Evolutionary conservation across 2,888 invertebrate species (phyloP), one percentile per base, ranked within the genome.

Genomic region (Brenthis ino): DNA sequence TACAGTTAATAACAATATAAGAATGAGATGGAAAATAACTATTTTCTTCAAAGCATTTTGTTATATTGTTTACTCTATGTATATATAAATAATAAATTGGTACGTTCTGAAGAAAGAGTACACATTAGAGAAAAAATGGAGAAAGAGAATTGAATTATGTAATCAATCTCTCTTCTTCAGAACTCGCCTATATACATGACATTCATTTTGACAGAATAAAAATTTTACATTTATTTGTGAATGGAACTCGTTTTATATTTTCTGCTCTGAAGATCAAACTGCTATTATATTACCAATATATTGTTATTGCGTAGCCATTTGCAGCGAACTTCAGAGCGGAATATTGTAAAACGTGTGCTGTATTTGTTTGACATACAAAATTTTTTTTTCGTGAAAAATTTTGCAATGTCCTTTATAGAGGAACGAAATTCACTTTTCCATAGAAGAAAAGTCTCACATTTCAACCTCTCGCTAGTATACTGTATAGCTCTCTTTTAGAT

Each of bases 381-480:
- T 89, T 91, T 89, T 60, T 92, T 85, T 77, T 56, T 28, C 48
- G 64, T 76, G 53, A 78, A 92, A 37, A 92, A 84, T 88, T 91
- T 91, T 88, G 86, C 75, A 79, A 86, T 88, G 91, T 88, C 84
- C 76, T 78, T 74, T 64, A 68, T 67, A 73, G 83, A 81, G 86
- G 80, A 72, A 50, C 69, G 86, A 86, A 89, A 86, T 85, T 81
- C 74, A 79, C 89, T 90, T 91, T 91, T 91, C 88, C 74, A 47
- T 3, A 3, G n/a, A 60, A 78, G 89, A 91, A 91, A 90, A 88
- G 90, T 81, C 74, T 72, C 71, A 78, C 53, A 86, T 90, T 91
- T 87, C 81, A 68, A 72, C 82, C 84, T 84, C 82, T 65, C 2
- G 37, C 37, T 43, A 43, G 11, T 43, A 43, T 68, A 71, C 75